phyloP scores from a whole-genome alignment of 1,140 invertebrate genomes.

The Bombus confusus region DNA sequence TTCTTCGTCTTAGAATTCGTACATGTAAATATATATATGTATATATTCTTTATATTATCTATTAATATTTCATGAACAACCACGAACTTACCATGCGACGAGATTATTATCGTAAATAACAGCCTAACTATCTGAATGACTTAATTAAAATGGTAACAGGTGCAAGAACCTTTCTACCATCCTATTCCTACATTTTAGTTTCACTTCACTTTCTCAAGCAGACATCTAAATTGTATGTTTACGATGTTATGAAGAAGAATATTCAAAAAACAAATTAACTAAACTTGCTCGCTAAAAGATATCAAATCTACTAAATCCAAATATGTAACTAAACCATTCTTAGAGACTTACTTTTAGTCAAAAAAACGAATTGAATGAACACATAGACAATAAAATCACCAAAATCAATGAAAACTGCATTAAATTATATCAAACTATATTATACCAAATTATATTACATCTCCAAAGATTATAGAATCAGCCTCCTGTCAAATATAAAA shows the following conservation, averaged over 20 bases:
- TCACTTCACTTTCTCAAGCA: not conserved
- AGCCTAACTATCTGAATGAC: not conserved
- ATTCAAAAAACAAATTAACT: too few species aligned
- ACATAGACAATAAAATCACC: not conserved
- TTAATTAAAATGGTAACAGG: constrained; percentile 42
- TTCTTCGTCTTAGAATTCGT: not conserved
- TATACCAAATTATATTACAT: not conserved
- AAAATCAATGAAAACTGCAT: not conserved
- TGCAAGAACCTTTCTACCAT: constrained; percentile 2
- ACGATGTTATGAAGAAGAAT: not conserved
- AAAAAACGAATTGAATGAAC: not conserved
- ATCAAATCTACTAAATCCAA: too few species aligned
- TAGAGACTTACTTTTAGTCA: too few species aligned
- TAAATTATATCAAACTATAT: not conserved
- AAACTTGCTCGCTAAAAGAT: too few species aligned
- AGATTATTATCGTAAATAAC: constrained; percentile 7
- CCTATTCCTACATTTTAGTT: not conserved
- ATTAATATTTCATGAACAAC: constrained; percentile 25
- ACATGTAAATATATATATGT: not conserved
- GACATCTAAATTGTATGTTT: not conserved
- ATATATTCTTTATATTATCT: too few species aligned
- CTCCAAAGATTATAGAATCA: not conserved
- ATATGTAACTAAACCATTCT: too few species aligned
- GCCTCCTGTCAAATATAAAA: not conserved
- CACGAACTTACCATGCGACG: not conserved